phyloP scores from a whole-genome alignment of 2,888 invertebrate species.

The Cecidostiba fungosa region DNA sequence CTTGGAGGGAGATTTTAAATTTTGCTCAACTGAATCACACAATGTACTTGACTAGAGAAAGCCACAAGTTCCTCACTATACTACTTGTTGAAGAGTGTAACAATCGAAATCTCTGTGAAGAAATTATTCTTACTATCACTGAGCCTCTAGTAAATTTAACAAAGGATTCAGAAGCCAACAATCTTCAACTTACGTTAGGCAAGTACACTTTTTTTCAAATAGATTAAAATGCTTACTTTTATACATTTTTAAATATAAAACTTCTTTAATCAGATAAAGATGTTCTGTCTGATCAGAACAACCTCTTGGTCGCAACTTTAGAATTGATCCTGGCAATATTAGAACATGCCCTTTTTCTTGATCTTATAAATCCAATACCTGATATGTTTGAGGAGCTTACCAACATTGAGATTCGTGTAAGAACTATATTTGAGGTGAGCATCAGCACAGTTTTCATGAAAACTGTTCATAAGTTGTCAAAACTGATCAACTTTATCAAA shows the following conservation, averaged over 20 bases:
- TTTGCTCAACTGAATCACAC: slow-evolving; percentile 86
- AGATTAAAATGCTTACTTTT: not conserved
- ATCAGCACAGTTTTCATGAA: slow-evolving; percentile 78
- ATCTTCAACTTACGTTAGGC: slow-evolving; percentile 38
- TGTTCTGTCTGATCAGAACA: slow-evolving; percentile 80
- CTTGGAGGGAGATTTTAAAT: slow-evolving; percentile 85
- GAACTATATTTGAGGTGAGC: slow-evolving; percentile 76
- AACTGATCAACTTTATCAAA: slow-evolving; percentile 79
- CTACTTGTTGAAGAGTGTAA: slow-evolving; percentile 72
- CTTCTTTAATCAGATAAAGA: slow-evolving; percentile 45
- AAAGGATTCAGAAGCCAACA: slow-evolving; percentile 28
- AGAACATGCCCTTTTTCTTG: slow-evolving; percentile 74
- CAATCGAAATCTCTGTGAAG: slow-evolving; percentile 80
- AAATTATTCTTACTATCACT: slow-evolving; percentile 83
- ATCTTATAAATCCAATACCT: slow-evolving; percentile 73
- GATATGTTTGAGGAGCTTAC: slow-evolving; percentile 72
- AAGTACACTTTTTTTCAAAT: slow-evolving; percentile 15
- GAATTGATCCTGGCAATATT: slow-evolving; percentile 74
- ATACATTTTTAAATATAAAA: not conserved
- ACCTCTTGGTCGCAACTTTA: slow-evolving; percentile 73
- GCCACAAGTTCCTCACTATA: slow-evolving; percentile 83
- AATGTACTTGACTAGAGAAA: slow-evolving; percentile 86
- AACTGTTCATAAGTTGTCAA: slow-evolving; percentile 81
- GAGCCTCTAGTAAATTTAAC: slow-evolving; percentile 82
- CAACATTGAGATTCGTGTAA: slow-evolving; percentile 74